Evolutionary conservation across 2,113 vertebrate genomes (phyloP).

Genomic region (Cyprinus carpio): DNA sequence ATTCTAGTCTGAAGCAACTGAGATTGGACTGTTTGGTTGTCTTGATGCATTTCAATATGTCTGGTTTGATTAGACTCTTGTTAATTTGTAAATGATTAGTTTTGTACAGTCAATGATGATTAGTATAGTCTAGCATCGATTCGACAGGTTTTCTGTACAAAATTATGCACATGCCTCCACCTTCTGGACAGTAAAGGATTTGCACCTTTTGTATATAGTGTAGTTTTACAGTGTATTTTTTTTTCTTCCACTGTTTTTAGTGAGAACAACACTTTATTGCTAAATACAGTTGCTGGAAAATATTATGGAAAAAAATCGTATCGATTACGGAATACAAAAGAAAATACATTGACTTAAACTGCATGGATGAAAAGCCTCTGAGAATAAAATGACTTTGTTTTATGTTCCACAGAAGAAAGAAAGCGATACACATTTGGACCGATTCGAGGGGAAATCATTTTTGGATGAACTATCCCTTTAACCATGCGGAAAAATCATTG

Average conservation of each 20-base stretch:
- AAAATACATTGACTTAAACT: background rate
- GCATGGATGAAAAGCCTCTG: background rate
- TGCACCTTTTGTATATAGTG: background rate
- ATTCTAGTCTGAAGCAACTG: background rate
- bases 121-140: background rate
- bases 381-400: background rate
- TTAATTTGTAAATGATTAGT: background rate
- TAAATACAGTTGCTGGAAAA: too few relatives aligned
- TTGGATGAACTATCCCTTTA: background rate
- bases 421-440: background rate
- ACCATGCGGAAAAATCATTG: background rate
- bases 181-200: constrained; percentile 10
- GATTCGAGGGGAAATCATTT: background rate
- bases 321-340: background rate
- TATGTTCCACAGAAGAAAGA: background rate
- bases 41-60: background rate
- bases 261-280: background rate
- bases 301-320: too few relatives aligned
- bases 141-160: background rate
- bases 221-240: background rate
- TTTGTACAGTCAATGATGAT: background rate
- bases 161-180: background rate
- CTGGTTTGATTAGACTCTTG: background rate
- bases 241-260: background rate
- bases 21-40: background rate